Evolutionary conservation across 2,888 invertebrate genomes (phyloP).

Genomic region (Lasioglossum marginatum): DNA sequence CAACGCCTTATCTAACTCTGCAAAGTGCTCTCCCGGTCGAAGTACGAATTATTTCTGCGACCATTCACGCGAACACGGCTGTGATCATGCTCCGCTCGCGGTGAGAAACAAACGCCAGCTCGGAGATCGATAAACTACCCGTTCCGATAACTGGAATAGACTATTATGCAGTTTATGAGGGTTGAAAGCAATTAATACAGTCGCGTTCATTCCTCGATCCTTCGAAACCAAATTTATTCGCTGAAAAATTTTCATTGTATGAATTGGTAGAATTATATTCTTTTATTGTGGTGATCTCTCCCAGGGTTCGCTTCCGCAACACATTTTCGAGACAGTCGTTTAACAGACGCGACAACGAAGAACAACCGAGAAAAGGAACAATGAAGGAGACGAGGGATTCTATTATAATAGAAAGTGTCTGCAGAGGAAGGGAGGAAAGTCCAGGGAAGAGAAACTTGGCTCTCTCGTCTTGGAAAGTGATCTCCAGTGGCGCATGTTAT

Average conservation of each 20-base stretch:
- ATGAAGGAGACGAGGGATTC: background rate
- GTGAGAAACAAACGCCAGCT: background rate
- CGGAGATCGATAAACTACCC: background rate
- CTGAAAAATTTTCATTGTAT: background rate
- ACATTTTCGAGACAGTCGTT: background rate
- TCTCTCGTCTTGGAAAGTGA: conserved; percentile 48
- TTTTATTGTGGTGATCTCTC: background rate
- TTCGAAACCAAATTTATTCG: background rate
- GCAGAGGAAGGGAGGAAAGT: conserved; percentile 24
- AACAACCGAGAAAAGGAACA: background rate
- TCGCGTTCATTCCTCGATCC: background rate
- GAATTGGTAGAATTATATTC: background rate
- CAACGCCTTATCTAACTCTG: conserved; percentile 58
- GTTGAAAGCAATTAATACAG: background rate
- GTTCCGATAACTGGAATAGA: background rate
- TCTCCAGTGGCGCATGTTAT: conserved; percentile 58
- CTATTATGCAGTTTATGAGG: background rate
- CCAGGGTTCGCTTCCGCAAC: background rate
- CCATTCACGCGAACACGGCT: conserved; percentile 25
- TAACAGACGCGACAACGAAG: background rate
- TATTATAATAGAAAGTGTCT: conserved; percentile 8
- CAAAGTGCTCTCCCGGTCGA: conserved; percentile 32
- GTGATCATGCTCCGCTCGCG: background rate
- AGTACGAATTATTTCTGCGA: conserved; percentile 54
- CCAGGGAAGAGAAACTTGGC: conserved; percentile 36